Base-by-base conservation (phyloP, 2,113 vertebrate species). In the Anguilla rostrata region DNA sequence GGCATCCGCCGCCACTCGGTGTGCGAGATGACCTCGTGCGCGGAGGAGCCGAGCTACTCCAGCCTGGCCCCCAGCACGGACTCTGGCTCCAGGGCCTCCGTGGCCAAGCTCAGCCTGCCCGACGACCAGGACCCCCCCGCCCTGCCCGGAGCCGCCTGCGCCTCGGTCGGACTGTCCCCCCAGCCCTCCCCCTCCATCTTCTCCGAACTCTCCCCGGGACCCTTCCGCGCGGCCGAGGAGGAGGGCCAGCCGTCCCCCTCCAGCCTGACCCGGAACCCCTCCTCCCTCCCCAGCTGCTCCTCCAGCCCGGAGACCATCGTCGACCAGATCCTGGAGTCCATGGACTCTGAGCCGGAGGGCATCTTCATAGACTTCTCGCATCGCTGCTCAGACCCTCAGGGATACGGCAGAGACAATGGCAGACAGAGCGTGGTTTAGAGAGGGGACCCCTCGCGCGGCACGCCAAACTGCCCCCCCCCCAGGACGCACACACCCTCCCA, bases 361-460 rank as follows among this genome's bases (percentile, higher is more conserved):
- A 98, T 99, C 91, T 98, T 99, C 93, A 97, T 99, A 85, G 95
- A 98, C 94, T 99, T 99, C 88, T 92, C 95, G 22, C 91, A 89
- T 4, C 93, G 93, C 0, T 90, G 90, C 85, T 94, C 97, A 0
- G 93, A 89, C 40, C 87, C 92, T 0, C 92, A 96, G 0, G 90
- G 86, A 0, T 94, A 96, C 81, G 95, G 93, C 39, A 91, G 91
- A 78, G 90, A 95, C 0, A 92, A 96, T 49, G 94, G 89, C 84
- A 93, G 95, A 87, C 97, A 97, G 90, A 98, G 96, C 56, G 87
- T 96, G 8, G 90, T 96, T 89, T 97, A 88, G 83, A 0, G 83
- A 0, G 20, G 43, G 9, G 5, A 18, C 5, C 60, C 71, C 60
- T 20, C 34, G 29, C 22, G 46, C 83, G 71, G 40, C 49, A 53